Conservation (phyloP, 2,888 invertebrate species). For the Luffia ferchaultella region DNA sequence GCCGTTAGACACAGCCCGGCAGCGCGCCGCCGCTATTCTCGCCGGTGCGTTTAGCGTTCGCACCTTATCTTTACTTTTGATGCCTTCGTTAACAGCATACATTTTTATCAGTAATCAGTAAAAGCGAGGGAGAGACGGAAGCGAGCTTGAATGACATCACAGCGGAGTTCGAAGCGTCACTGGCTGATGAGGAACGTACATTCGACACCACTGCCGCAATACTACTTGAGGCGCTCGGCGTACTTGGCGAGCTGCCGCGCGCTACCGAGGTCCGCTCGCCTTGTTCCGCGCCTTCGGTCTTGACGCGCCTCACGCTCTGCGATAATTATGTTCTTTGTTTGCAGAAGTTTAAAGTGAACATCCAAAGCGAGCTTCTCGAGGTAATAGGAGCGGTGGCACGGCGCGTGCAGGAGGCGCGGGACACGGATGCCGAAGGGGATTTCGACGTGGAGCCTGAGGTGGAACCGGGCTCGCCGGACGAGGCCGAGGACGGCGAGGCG, state of each 20-base stretch:
- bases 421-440: conserved; percentile 35
- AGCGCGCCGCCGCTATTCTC: conserved; percentile 39
- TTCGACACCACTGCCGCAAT: conserved; percentile 71
- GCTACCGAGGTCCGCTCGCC: conserved; percentile 82
- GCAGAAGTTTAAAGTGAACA: conserved; percentile 81
- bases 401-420: conserved; percentile 72
- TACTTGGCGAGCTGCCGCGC: conserved; percentile 84
- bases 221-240: conserved; percentile 85
- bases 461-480: conserved; percentile 5
- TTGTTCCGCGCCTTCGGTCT: background rate
- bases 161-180: conserved; percentile 50
- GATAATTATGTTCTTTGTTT: conserved; percentile 14
- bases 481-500: conserved; percentile 22
- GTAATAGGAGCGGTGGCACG: conserved; percentile 84
- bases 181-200: conserved; percentile 49
- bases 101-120: conserved; percentile 35
- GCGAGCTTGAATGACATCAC: conserved; percentile 53
- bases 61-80: no score
- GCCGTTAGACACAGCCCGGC: conserved; percentile 34
- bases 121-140: conserved; percentile 51
- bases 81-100: no score
- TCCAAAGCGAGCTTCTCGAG: conserved; percentile 81
- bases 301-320: no score
- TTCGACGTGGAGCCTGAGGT: conserved; percentile 23
- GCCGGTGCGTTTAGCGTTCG: conserved; percentile 29